phyloP scores from a whole-genome alignment of 2,797 vertebrate species.

The Gymnothorax reevesii region DNA sequence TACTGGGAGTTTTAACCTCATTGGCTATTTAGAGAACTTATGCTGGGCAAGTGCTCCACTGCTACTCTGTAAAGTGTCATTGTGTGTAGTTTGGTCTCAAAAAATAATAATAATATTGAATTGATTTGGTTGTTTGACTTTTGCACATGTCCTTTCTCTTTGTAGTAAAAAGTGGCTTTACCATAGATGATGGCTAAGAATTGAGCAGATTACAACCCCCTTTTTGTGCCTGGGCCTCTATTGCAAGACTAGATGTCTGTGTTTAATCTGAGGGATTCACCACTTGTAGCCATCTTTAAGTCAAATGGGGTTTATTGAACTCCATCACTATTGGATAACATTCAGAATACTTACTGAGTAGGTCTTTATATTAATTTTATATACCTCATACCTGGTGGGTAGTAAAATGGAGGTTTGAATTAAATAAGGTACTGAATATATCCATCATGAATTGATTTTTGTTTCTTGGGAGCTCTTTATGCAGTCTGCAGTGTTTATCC shows the following conservation, averaged over 20 bases:
- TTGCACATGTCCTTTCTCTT: neutral
- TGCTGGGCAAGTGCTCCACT: too few relatives aligned
- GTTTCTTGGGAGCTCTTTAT: constrained; percentile 52
- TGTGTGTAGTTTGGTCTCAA: too few relatives aligned
- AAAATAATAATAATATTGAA: too few relatives aligned
- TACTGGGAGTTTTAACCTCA: too few relatives aligned
- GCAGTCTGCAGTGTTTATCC: constrained; percentile 62
- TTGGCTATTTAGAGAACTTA: too few relatives aligned
- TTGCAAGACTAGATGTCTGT: neutral
- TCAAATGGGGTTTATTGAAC: neutral
- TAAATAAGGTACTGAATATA: neutral
- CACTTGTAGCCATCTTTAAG: neutral
- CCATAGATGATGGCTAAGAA: neutral
- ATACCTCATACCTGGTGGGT: neutral
- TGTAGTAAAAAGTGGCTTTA: neutral
- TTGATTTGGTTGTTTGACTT: neutral
- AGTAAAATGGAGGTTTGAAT: neutral
- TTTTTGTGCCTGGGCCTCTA: neutral
- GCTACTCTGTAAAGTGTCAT: too few relatives aligned
- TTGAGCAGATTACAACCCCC: neutral
- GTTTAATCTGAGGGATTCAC: neutral
- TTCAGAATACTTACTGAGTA: neutral
- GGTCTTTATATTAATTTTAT: neutral
- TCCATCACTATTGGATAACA: neutral
- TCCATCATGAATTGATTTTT: constrained; percentile 38